phyloP scores from a whole-genome alignment of 30 jellyfish, hydroid and myxozoan genomes.

The Sanderia malayensis region DNA sequence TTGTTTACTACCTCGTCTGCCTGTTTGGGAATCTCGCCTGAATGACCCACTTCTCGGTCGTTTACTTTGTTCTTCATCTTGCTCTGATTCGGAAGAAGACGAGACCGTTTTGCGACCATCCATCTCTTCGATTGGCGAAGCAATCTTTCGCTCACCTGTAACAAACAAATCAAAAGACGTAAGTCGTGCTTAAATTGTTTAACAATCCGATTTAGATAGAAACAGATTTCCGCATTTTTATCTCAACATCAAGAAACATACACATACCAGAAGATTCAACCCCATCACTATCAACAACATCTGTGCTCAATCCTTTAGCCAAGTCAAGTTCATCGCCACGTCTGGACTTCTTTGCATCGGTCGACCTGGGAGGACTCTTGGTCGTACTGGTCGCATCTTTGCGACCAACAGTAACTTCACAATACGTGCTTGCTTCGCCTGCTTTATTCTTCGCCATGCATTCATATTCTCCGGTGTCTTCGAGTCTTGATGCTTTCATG shows the following conservation, averaged over 20 bases:
- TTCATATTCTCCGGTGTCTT: conserved; percentile 87
- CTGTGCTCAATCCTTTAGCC: conserved; percentile 64
- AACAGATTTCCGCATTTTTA: too few species aligned
- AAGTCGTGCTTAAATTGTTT: too few species aligned
- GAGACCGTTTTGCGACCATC: conserved; percentile 31
- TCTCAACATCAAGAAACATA: too few species aligned
- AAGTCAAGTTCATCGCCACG: conserved; percentile 12
- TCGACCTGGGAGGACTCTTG: conserved; percentile 5
- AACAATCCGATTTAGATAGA: too few species aligned
- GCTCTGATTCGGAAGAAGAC: conserved; percentile 64
- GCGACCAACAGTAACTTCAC: conserved; percentile 69
- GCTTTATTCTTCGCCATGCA: conserved; percentile 92
- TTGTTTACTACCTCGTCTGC: conserved; percentile 47
- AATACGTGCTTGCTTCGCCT: conserved; percentile 94
- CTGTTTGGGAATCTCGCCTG: conserved; percentile 24
- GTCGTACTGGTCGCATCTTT: conserved; percentile 18
- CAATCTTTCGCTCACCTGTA: not conserved
- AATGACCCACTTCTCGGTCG: conserved; percentile 48
- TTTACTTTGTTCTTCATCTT: conserved; percentile 33
- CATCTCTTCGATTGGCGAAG: conserved; percentile 18
- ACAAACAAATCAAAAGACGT: too few species aligned
- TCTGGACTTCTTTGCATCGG: conserved; percentile 15
- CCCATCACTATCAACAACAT: conserved; percentile 55
- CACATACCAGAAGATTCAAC: conserved; percentile 1
- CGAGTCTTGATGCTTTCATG: conserved; percentile 35